Base-by-base conservation (phyloP, 2,888 invertebrate species). In the Saturnia pavonia region DNA sequence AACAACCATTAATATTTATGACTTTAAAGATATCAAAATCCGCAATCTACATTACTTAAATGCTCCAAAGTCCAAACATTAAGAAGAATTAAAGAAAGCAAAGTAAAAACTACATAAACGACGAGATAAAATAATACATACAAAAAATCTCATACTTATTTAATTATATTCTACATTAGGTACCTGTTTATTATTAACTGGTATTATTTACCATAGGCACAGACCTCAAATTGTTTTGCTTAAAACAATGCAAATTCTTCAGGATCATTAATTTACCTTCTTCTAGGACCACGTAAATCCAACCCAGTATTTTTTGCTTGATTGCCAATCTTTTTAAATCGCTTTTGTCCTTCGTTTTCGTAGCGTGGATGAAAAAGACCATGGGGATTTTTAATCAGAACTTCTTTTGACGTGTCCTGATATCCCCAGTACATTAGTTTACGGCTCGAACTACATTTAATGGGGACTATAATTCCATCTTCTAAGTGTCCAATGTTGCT, bases 291-390 rank as follows among this genome's bases (percentile, higher is more conserved):
- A 8, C 22, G 60, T 34, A 69, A 63, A 25, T 42, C 25, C 4
- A 54, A 19, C 25, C 67, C 54, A 22, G 16, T 42, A 19, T 6
- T 19, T 34, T 67, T 25, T 34, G 42, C 22, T 42, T 51, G 51
- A 19, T 70, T 70, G 9, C 14, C 9, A 67, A 70, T 70, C 66
- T 67, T 70, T 57, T 74, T 73, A 66, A 78, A 84, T 68, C 85
- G 76, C 43, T 79, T 80, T 27, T 83, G 79, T 0, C 80, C 80
- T 27, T 72, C 54, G 65, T 77, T 77, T 70, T 85, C 84, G 63
- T 73, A 80, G 22, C 34, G 65, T 8, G 79, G 77, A n/a, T 71
- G 27, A 57, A 77, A 66, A 3, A 78, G 48, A 22, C 66, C 72
- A 14, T 68, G 48, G 57, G 65, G 68, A 16, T 68, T 73, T 34